These are phyloP conservation scores for Dermatophagoides farinae DNA, from an alignment of 1,140 invertebrate species.

Conservation along the genomic window DNA sequence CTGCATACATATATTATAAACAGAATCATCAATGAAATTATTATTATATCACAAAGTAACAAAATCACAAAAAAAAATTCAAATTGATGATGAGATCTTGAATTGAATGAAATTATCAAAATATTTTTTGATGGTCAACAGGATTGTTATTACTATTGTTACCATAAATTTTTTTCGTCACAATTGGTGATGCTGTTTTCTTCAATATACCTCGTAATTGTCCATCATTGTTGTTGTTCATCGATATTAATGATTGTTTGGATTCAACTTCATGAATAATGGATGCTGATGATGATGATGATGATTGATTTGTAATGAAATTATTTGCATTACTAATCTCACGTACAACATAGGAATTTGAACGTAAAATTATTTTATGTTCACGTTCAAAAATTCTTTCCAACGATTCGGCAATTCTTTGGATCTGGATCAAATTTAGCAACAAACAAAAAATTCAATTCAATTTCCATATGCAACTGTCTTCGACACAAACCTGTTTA, in stretches of 20 bases:
- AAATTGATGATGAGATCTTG: too few species aligned
- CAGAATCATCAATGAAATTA: too few species aligned
- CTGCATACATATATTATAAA: too few species aligned
- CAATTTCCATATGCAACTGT: not conserved
- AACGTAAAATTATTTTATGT: not conserved
- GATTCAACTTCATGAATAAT: not conserved
- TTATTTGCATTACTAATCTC: not conserved
- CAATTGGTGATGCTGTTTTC: conserved; percentile 1
- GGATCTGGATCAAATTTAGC: not conserved
- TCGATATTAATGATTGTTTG: not conserved
- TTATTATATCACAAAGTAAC: too few species aligned
- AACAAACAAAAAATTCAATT: not conserved
- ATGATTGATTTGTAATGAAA: not conserved
- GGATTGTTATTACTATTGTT: too few species aligned
- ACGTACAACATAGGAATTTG: not conserved
- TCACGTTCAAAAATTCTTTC: conserved; percentile 1
- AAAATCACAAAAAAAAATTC: too few species aligned
- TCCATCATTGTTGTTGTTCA: not conserved
- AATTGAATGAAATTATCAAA: too few species aligned
- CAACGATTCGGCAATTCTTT: conserved; percentile 3
- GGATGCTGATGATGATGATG: not conserved
- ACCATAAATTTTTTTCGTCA: too few species aligned
- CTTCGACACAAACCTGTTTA: conserved; percentile 17
- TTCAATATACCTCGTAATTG: conserved; percentile 4
- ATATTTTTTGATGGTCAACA: too few species aligned